These are phyloP conservation scores for Elephantulus edwardii DNA, from an alignment of 2,113 vertebrate genomes.

Conservation along the genomic window DNA sequence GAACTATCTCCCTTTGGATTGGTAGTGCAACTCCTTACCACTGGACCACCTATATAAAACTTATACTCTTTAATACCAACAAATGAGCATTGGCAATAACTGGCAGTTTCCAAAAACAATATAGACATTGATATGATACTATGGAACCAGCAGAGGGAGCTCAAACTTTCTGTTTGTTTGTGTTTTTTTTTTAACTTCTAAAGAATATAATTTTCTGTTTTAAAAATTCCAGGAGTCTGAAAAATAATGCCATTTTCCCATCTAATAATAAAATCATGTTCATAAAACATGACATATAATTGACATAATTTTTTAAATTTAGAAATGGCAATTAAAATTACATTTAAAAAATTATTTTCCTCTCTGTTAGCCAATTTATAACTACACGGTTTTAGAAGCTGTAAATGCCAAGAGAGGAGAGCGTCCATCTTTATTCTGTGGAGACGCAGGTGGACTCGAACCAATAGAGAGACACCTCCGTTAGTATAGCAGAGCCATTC, in stretches of 20 bases:
- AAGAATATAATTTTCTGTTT: constrained; percentile 43
- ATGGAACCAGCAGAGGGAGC: constrained; percentile 85
- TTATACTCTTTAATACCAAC: not conserved
- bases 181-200: constrained; percentile 39
- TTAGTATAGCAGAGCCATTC: too few relatives aligned
- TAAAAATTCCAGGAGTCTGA: not conserved
- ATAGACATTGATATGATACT: constrained; percentile 23
- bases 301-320: not conserved
- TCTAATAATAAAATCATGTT: constrained; percentile 34
- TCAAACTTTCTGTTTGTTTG: constrained; percentile 35
- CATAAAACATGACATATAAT: not conserved
- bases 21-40: too few relatives aligned
- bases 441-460: too few relatives aligned
- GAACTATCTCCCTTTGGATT: too few relatives aligned
- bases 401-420: too few relatives aligned
- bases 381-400: too few relatives aligned
- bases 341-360: too few relatives aligned
- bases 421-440: too few relatives aligned
- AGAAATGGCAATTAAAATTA: constrained; percentile 30
- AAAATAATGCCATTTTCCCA: constrained; percentile 34
- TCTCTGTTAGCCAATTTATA: too few relatives aligned
- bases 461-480: too few relatives aligned
- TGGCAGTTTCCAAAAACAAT: not conserved
- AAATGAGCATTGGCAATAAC: constrained; percentile 26
- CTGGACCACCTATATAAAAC: too few relatives aligned